Evolutionary conservation across 2,888 invertebrate species (phyloP).

Genomic region (Orthosia gracilis): DNA sequence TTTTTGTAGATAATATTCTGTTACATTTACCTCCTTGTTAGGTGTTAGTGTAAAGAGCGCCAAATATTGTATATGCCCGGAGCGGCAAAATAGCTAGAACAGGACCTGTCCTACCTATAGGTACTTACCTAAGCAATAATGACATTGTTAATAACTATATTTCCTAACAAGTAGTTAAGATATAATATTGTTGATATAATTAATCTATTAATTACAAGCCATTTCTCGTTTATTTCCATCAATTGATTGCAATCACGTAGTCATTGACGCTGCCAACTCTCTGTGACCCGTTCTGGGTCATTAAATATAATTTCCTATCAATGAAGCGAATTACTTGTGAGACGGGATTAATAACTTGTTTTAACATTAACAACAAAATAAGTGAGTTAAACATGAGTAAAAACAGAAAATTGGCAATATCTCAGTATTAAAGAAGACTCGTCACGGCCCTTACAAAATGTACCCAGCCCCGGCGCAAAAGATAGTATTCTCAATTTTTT

Average conservation of each 20-base stretch:
- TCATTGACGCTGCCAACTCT: not conserved
- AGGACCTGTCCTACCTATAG: too few species aligned
- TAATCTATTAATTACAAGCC: slow-evolving; percentile 16
- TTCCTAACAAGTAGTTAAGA: slow-evolving; percentile 8
- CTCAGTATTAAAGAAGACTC: too few species aligned
- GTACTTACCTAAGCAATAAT: not conserved
- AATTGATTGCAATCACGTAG: not conserved
- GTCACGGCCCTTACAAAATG: too few species aligned
- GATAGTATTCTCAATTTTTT: too few species aligned
- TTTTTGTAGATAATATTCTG: too few species aligned
- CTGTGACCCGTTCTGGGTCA: not conserved
- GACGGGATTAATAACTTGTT: not conserved
- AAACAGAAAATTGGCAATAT: too few species aligned
- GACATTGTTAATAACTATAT: not conserved
- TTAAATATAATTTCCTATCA: not conserved
- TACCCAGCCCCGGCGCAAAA: too few species aligned
- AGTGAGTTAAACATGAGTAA: not conserved
- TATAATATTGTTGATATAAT: slow-evolving; percentile 9
- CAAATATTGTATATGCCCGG: too few species aligned
- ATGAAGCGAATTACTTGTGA: not conserved
- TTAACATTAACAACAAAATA: not conserved
- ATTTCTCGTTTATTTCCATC: slow-evolving; percentile 12
- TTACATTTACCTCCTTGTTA: too few species aligned
- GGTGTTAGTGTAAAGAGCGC: too few species aligned
- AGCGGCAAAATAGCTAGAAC: too few species aligned